A percentile compares a stretch with the other conserved stretches of the same genome.
Conservation (phyloP, 2,113 vertebrate genomes). For the Leptobrachium ailaonicum region DNA sequence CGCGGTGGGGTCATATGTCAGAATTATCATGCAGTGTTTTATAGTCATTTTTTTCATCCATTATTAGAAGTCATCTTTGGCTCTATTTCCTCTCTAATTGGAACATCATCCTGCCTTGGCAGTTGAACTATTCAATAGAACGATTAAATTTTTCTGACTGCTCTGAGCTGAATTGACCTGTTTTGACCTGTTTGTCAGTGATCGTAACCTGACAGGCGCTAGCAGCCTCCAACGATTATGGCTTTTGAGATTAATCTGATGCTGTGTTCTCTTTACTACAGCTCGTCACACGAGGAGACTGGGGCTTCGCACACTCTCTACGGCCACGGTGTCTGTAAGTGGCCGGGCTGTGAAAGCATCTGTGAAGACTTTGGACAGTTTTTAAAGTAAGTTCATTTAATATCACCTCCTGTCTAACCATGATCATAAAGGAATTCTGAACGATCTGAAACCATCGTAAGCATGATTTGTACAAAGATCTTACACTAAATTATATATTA, state of each 20-base stretch:
- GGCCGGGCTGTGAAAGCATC: constrained; percentile 98
- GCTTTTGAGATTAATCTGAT: constrained; percentile 75
- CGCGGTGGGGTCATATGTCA: constrained; percentile 70
- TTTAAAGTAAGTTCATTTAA: constrained; percentile 87
- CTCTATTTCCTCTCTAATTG: constrained; percentile 81
- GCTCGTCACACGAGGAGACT: constrained; percentile 93
- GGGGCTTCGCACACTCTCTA: constrained; percentile 95
- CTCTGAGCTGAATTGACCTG: constrained; percentile 78
- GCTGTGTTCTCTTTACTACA: constrained; percentile 68
- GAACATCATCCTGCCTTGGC: constrained; percentile 80
- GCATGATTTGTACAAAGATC: too few species aligned
- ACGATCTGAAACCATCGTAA: too few species aligned
- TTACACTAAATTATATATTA: too few species aligned
- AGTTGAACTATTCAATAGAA: constrained; percentile 80
- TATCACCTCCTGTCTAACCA: too few species aligned
- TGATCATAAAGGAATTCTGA: too few species aligned
- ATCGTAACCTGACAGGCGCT: constrained; percentile 79
- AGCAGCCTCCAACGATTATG: constrained; percentile 75
- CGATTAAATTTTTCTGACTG: constrained; percentile 81
- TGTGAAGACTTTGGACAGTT: constrained; percentile 99
- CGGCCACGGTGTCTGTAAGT: constrained; percentile 98
- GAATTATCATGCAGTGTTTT: constrained; percentile 73
- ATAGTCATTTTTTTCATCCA: constrained; percentile 70
- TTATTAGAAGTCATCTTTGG: constrained; percentile 80
- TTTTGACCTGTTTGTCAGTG: constrained; percentile 81